Evolutionary conservation across 2,797 vertebrate species (phyloP), one percentile per base, ranked within the genome.

Genomic region (Melanotaenia nigrans): DNA sequence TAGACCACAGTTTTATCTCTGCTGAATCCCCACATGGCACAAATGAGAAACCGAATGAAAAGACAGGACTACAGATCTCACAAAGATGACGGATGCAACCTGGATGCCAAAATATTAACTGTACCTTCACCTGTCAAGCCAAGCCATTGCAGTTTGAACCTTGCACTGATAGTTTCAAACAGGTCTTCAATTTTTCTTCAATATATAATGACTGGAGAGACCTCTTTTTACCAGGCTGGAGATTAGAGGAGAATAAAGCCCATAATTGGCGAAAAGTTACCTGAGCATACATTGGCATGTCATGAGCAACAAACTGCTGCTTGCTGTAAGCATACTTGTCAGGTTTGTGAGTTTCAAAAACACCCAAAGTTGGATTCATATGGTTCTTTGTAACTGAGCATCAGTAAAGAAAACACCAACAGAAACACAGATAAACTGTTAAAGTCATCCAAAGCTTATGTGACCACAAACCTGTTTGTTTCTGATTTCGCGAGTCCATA

Each of bases 401-500:
- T 12, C n/a, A 61, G 38, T 40, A 13, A 40, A 40, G 12, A 3
- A 40, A 3, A 3, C 10, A 0, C 13, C 28, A 3, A 40, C 3
- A 40, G 38, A 61, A 16, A 3, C 35, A 68, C 22, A 33, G 2
- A 18, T 60, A 2, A 45, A 54, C 32, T 1, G 6, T 28, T 16
- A 0, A 4, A 68, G 24, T 1, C 58, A 51, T 25, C 1, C 45
- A 18, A 66, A 40, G 33, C 22, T 57, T 25, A 1, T 40, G 8
- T 1, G 4, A 28, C 10, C 4, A 13, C 79, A 56, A 28, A 92
- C 92, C 90, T 82, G 79, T 25, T 38, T 69, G 65, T 38, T 91
- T 92, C 61, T 86, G 84, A 56, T 74, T 90, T 1, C 94, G 95
- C 32, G 94, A 89, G 51, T 97, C 96, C 75, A 94, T 89, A 56